These are phyloP conservation scores for Beroe forskalii DNA, from an alignment of 37 sponge, comb jelly and placozoan species.

Conservation along the genomic window DNA sequence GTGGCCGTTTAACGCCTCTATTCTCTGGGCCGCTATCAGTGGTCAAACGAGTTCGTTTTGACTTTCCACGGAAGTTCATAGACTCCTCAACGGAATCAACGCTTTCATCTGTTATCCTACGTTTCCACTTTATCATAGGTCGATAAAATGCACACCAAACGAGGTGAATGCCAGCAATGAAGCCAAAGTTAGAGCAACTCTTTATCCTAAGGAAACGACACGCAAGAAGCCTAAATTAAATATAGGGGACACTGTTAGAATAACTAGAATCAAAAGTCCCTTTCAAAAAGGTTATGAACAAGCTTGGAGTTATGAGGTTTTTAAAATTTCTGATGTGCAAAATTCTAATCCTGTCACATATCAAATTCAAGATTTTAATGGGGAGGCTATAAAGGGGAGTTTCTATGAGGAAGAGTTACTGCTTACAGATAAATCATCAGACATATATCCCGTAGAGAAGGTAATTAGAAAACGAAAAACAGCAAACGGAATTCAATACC, in stretches of 20 bases:
- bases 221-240: not conserved
- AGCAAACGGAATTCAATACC: not conserved
- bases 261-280: not conserved
- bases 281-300: slow-evolving; percentile 34
- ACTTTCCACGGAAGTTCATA: not conserved
- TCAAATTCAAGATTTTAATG: not conserved
- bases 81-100: not conserved
- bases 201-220: not conserved
- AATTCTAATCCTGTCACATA: not conserved
- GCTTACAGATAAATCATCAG: not conserved
- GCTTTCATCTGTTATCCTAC: not conserved
- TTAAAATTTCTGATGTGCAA: not conserved
- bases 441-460: not conserved
- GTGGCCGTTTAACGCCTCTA: not conserved
- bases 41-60: not conserved
- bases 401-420: slow-evolving; percentile 12
- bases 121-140: not conserved
- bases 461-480: not conserved
- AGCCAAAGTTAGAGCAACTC: not conserved
- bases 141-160: not conserved
- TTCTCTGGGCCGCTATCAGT: not conserved
- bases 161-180: slow-evolving; percentile 16
- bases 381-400: not conserved
- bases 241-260: slow-evolving; percentile 14
- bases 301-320: slow-evolving; percentile 32